Evolutionary conservation across 2,888 invertebrate species (phyloP).

Genomic region (Synergus japonicus): DNA sequence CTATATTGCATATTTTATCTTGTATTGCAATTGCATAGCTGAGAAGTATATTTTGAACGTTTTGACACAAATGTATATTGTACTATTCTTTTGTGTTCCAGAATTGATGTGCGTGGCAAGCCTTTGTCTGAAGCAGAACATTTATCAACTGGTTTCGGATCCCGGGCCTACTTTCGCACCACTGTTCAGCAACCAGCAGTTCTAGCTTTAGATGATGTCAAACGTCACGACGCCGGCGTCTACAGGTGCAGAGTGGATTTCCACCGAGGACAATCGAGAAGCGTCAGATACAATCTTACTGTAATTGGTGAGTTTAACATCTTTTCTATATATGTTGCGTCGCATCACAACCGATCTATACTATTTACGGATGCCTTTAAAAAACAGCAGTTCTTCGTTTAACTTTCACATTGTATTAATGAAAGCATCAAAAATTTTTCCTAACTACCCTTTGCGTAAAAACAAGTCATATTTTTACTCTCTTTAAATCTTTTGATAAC

Average conservation of each 20-base stretch:
- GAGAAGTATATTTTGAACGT: background rate
- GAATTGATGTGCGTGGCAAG: conserved; percentile 93
- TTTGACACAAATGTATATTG: background rate
- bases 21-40: too few species aligned
- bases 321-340: background rate
- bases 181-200: conserved; percentile 89
- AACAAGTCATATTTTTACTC: too few species aligned
- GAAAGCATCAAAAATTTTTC: too few species aligned
- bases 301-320: conserved; percentile 87
- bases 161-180: conserved; percentile 89
- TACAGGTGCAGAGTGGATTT: conserved; percentile 95
- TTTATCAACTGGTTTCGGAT: conserved; percentile 92
- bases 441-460: too few species aligned
- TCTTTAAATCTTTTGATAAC: too few species aligned
- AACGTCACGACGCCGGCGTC: conserved; percentile 91
- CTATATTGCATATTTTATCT: too few species aligned
- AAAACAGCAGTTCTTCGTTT: too few species aligned
- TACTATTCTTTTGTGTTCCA: conserved; percentile 77
- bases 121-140: conserved; percentile 88
- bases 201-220: conserved; percentile 90
- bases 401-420: too few species aligned
- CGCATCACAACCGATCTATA: too few species aligned
- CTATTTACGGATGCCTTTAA: too few species aligned
- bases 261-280: conserved; percentile 92
- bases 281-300: conserved; percentile 92